These are phyloP conservation scores for Recurvirostra avosetta DNA, from an alignment of 2,113 vertebrate genomes.

Conservation along the genomic window DNA sequence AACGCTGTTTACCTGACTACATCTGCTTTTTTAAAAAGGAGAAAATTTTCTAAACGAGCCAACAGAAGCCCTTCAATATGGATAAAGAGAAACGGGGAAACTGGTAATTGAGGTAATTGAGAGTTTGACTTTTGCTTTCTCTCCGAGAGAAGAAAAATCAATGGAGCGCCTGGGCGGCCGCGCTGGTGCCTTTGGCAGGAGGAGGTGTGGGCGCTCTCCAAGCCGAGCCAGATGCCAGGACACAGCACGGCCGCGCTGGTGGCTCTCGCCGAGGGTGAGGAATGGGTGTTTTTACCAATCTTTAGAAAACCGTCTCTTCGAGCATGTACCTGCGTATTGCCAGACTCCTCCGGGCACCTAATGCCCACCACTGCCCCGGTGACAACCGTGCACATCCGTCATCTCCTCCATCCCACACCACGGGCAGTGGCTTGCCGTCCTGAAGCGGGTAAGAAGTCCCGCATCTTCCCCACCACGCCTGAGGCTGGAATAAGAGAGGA, in stretches of 20 bases:
- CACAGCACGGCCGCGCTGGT: accelerated
- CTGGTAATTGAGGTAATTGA: neutral
- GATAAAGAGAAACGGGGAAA: neutral
- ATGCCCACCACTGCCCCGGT: accelerated
- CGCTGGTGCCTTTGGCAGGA: neutral
- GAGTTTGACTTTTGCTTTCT: neutral
- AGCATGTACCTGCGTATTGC: neutral
- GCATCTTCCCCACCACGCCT: neutral
- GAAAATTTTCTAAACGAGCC: neutral
- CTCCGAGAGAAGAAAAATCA: neutral
- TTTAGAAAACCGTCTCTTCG: neutral
- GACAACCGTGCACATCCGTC: neutral
- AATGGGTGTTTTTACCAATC: neutral
- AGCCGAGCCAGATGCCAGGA: neutral
- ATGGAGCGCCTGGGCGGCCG: neutral
- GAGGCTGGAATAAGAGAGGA: neutral
- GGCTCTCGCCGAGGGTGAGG: neutral
- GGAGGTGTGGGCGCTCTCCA: neutral
- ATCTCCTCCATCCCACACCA: accelerated
- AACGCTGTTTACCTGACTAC: neutral
- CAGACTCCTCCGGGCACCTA: neutral
- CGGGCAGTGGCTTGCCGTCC: neutral
- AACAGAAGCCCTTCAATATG: neutral
- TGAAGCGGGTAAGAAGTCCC: neutral
- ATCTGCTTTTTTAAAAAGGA: neutral